Evolutionary conservation across 2,113 vertebrate genomes (phyloP), one percentile per base, ranked within the genome.

Genomic region (Halcyon malimbica): DNA sequence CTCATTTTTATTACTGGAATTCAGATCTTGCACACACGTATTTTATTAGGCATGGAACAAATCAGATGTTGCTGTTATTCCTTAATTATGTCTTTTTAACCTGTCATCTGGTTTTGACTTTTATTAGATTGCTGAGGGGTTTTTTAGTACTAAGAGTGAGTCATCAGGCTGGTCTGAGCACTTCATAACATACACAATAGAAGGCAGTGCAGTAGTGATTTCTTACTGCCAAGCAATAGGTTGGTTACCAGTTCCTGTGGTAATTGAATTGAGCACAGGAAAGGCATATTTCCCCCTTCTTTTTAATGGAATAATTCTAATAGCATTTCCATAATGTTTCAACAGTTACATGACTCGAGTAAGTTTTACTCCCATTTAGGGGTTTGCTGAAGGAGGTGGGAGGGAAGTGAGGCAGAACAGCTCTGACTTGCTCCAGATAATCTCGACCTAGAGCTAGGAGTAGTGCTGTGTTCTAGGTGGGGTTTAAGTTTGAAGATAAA

Each of bases 191-290:
- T 3, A 17, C 56, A 57, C 71, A 88, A 12, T 57, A 10, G 39
- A 62, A 89, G n/a, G 59, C 73, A 46, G n/a, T 12, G 53, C 79
- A 50, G 57, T 29, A 35, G 6, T 53, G 68, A 17, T 85, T 82
- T 83, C 44, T 64, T 76, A 21, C 62, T 76, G 53, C 62, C 48
- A 29, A 69, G 85, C 83, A 77, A 6, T 51, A 74, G 37, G 25
- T 57, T 35, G 46, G 9, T 62, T 92, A 77, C 59, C 48, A 67
- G 59, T 89, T 89, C 70, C 86, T 89, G 33, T n/a, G 41, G 76
- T 59, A 77, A 94, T 41, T 93, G 65, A 91, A 69, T 93, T 94
- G 80, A 93, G 23, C 50, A 26, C 70, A 96, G 87, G 93, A 95
- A 95, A 96, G 23, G 29, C 73, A 85, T 48, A 31, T 88, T 90